Evolutionary conservation across 2,113 vertebrate genomes (phyloP), one percentile per base, ranked within the genome.

Genomic region (Pongo abelii): DNA sequence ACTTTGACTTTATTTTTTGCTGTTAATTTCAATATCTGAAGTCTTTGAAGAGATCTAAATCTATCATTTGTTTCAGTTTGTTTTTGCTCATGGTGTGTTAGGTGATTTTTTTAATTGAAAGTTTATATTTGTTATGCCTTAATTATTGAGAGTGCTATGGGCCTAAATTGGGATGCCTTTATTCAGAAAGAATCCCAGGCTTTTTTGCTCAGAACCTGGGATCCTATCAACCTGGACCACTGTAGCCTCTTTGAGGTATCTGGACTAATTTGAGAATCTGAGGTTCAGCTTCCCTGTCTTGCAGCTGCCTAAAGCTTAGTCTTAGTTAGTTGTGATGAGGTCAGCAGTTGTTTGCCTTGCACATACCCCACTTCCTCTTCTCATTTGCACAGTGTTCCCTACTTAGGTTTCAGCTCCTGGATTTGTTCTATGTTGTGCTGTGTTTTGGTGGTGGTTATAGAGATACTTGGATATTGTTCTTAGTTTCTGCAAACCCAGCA

Each of bases 401-500:
- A 38, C 50, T 72, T 72, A 85, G 9, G 7, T 46, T 85, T 94
- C 77, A 96, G 48, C 80, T 88, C 35, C 75, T 64, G 14, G 3
- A 6, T 7, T 48, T 89, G 11, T 96, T 80, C 86, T 50, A 0
- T n/a, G 75, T 67, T 92, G 22, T 64, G 80, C 40, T 92, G 22
- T 50, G 12, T 74, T 84, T 84, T 75, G 43, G 67, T 64, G 8
- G 20, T 67, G 23, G 25, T 57, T 35, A 38, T 91, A 35, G 50
- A 84, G 50, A 93, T 85, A 30, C 72, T 93, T 93, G 16, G 46
- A 48, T 94, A 35, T 87, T 95, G 95, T 90, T 43, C 48, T 95
- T 94, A 50, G 55, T 80, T 96, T 61, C 52, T 85, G 23, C 27
- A 93, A 93, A 81, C 38, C 69, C 30, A 48, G 64, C 32, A 83